These are phyloP conservation scores for Sinotaia quadrata DNA, from an alignment of 2,888 invertebrate species.

Conservation along the genomic window DNA sequence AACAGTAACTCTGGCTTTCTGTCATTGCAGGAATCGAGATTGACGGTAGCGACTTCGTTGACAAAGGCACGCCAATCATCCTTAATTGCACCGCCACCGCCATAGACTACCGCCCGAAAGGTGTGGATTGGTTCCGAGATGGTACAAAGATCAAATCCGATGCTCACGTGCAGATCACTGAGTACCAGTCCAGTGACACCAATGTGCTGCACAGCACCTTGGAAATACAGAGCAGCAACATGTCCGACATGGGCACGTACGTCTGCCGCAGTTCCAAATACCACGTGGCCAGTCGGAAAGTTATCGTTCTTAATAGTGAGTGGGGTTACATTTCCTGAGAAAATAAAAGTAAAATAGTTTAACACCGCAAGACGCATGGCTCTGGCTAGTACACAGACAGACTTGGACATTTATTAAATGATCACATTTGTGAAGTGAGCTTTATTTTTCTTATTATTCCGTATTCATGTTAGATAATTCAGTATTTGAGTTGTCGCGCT, in stretches of 20 bases:
- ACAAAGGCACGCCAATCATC: slow-evolving; percentile 45
- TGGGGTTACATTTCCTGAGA: slow-evolving; percentile 8
- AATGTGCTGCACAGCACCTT: slow-evolving; percentile 49
- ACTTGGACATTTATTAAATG: neutral
- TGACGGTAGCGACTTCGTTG: slow-evolving; percentile 44
- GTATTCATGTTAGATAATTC: no score
- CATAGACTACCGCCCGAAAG: slow-evolving; percentile 46
- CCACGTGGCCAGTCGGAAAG: slow-evolving; percentile 51
- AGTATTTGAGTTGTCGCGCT: no score
- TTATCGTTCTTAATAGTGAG: slow-evolving; percentile 61
- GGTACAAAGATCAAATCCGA: slow-evolving; percentile 45
- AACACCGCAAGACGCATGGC: neutral
- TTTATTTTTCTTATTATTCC: no score
- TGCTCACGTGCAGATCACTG: slow-evolving; percentile 39
- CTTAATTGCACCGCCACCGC: slow-evolving; percentile 53
- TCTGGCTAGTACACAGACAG: neutral
- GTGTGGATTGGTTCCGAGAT: slow-evolving; percentile 56
- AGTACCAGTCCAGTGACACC: slow-evolving; percentile 41
- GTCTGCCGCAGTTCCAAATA: slow-evolving; percentile 54
- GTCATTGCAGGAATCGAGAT: slow-evolving; percentile 45
- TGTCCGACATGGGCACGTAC: slow-evolving; percentile 57
- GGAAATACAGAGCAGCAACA: slow-evolving; percentile 43
- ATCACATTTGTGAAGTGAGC: no score
- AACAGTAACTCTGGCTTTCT: slow-evolving; percentile 14
- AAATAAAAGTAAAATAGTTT: neutral